These are phyloP conservation scores for Laticauda laticaudata DNA, from an alignment of 2,113 vertebrate genomes.

Conservation along the genomic window DNA sequence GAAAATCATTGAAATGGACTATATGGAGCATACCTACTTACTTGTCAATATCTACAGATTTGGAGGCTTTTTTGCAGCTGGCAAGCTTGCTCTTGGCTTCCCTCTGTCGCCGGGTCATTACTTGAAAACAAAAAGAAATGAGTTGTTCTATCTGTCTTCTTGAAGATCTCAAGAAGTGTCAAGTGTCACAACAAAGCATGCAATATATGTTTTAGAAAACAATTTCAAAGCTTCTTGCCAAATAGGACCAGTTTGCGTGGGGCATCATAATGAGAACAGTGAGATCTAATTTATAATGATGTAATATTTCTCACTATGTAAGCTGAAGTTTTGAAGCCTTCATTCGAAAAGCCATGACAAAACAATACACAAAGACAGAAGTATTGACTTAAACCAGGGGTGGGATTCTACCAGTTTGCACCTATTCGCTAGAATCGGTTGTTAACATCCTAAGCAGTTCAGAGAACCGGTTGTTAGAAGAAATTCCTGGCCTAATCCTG, in stretches of 20 bases:
- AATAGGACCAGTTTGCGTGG: background rate
- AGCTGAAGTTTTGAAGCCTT: background rate
- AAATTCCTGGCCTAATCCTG: no score
- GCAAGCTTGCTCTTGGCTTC: slow-evolving; percentile 56
- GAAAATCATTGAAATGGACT: background rate
- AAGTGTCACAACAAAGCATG: background rate
- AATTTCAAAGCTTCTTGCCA: background rate
- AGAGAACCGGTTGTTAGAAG: no score
- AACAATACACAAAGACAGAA: slow-evolving; percentile 23
- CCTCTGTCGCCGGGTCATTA: slow-evolving; percentile 68
- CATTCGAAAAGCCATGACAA: background rate
- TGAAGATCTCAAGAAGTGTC: background rate
- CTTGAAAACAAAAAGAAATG: slow-evolving; percentile 46
- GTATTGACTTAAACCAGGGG: no score
- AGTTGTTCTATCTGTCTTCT: slow-evolving; percentile 18
- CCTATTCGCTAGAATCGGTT: no score
- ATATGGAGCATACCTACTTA: slow-evolving; percentile 66
- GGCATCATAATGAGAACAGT: background rate
- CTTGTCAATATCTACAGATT: slow-evolving; percentile 65
- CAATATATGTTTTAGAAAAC: background rate
- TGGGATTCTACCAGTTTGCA: no score
- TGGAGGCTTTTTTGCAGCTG: slow-evolving; percentile 20
- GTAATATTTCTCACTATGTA: slow-evolving; percentile 6
- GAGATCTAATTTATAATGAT: background rate
- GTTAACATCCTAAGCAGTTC: no score